Conservation (phyloP, 2,888 invertebrate species). For the Esperia sulphurella region DNA sequence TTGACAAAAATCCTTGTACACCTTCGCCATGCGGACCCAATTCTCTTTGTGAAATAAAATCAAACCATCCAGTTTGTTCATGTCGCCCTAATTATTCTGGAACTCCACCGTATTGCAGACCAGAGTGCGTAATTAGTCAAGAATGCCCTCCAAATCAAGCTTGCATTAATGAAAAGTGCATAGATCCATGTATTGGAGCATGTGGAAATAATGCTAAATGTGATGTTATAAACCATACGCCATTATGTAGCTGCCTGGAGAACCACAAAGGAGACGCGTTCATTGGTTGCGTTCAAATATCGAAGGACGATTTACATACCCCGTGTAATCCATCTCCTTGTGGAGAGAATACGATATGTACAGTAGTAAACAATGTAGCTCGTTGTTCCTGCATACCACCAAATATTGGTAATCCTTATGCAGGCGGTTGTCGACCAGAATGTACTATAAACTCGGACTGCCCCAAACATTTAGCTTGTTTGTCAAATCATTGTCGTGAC, state of each 20-base stretch:
- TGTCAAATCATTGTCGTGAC: conserved; percentile 91
- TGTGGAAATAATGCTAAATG: conserved; percentile 91
- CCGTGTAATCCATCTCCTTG: conserved; percentile 91
- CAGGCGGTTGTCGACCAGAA: conserved; percentile 91
- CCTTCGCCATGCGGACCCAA: conserved; percentile 89
- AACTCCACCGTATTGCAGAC: conserved; percentile 88
- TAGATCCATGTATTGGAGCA: conserved; percentile 87
- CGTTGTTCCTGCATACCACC: conserved; percentile 93
- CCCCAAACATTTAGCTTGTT: conserved; percentile 86
- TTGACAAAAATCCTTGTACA: conserved; percentile 78
- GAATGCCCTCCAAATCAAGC: conserved; percentile 89
- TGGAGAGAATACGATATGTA: conserved; percentile 90
- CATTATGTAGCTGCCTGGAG: conserved; percentile 87
- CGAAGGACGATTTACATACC: conserved; percentile 61
- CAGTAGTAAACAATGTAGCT: conserved; percentile 82
- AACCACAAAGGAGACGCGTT: conserved; percentile 92
- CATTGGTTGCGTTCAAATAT: conserved; percentile 84
- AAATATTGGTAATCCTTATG: conserved; percentile 92
- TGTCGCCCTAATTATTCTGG: conserved; percentile 89
- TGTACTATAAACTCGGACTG: conserved; percentile 91
- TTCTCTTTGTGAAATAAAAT: conserved; percentile 90
- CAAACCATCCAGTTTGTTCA: conserved; percentile 88
- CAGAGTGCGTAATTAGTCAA: conserved; percentile 90
- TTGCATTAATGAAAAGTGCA: conserved; percentile 89
- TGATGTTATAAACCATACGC: conserved; percentile 88